Base-by-base conservation (phyloP, 2,888 invertebrate genomes). In the Ophion costatus region DNA sequence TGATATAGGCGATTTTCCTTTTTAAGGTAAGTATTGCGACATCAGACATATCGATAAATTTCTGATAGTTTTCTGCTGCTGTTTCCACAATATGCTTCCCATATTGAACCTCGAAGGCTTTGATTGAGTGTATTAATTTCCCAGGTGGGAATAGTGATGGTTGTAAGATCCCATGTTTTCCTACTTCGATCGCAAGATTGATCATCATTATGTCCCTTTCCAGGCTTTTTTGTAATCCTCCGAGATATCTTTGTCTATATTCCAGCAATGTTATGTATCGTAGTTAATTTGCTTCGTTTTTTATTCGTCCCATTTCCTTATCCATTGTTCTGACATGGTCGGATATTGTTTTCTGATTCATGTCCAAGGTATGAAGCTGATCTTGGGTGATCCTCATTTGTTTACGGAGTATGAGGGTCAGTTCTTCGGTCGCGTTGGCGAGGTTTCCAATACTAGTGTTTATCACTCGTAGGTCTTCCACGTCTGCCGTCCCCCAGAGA, bases 381-480 rank as follows among this genome's bases (percentile, higher is more conserved):
- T 64, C 66, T 29, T 77, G 77, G 17, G 77, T 77, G 14, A 77
- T 77, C 22, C 14, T 67, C 74, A 61, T 74, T 74, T 74, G 74
- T 6, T 74, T 74, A 0, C 45, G 74, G 0, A 63, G 22, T 9
- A 74, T 2, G 3, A 74, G 61, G 24, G 42, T 74, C 1, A 74
- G 0, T 45, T 61, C 45, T n/a, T 63, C 42, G 1, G 67, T 77
- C 20, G 57, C 56, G 67, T 77, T 77, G 5, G 77, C 67, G 5
- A 77, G 7, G 6, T 24, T 77, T 5, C 38, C 67, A 10, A 77
- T 66, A 22, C 67, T 77, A 10, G 24, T 42, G 42, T 66, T 66
- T 66, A 77, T 77, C 7, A 77, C 14, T 20, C 24, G 57, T 4
- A 77, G 42, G 4, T 77, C 77, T 42, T 67, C 77, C 1, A 67